Conservation (phyloP, 2,888 invertebrate genomes). For the Drosophila mimica region DNA sequence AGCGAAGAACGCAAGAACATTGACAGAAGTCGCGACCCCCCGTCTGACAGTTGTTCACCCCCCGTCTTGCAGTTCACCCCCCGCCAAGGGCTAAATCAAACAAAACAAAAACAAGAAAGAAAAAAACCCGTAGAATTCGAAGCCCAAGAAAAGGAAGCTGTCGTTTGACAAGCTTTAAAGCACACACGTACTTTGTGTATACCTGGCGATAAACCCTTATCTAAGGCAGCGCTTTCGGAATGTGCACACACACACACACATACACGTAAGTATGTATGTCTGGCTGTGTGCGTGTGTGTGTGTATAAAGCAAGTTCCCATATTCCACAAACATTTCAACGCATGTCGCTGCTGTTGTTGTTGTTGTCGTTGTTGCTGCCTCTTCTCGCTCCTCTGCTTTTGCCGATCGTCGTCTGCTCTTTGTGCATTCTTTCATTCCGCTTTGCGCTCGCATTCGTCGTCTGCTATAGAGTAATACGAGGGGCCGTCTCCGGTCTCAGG, state of each 20-base stretch:
- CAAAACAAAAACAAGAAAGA: neutral
- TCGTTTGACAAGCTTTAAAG: conserved; percentile 48
- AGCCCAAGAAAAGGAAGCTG: conserved; percentile 53
- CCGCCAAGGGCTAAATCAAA: conserved; percentile 17
- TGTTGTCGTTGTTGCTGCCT: conserved; percentile 28
- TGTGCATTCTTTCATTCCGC: conserved; percentile 75
- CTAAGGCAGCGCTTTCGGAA: conserved; percentile 49
- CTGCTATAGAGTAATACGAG: conserved; percentile 7
- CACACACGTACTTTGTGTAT: conserved; percentile 22
- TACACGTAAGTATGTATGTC: neutral
- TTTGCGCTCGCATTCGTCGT: conserved; percentile 63
- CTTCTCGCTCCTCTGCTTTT: conserved; percentile 55
- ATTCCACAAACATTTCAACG: conserved; percentile 47
- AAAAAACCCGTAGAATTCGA: conserved; percentile 47
- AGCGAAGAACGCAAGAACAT: conserved; percentile 1
- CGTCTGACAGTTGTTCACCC: neutral
- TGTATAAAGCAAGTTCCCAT: conserved; percentile 38
- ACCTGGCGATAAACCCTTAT: conserved; percentile 55
- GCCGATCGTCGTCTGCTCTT: conserved; percentile 66
- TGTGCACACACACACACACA: conserved; percentile 13
- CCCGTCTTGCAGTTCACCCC: neutral
- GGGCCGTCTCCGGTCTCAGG: conserved; percentile 30
- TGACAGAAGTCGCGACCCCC: conserved; percentile 37
- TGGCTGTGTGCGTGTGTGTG: neutral
- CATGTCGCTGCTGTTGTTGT: conserved; percentile 35